Evolutionary conservation across 2,888 invertebrate species (phyloP).

Genomic region (Netelia melanura): DNA sequence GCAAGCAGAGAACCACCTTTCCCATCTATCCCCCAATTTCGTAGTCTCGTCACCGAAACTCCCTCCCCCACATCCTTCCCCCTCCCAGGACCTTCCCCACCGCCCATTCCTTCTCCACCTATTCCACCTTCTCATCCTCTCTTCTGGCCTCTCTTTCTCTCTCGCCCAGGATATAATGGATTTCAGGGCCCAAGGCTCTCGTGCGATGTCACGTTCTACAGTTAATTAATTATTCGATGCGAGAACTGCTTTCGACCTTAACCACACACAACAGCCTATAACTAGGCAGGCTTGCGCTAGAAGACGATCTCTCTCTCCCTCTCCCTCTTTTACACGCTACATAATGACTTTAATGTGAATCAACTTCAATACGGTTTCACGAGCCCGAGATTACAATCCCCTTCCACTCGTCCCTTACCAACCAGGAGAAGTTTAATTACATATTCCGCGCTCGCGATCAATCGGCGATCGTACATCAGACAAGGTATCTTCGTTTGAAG

Average conservation of each 20-base stretch:
- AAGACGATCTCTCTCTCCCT: neutral
- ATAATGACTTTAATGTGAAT: conserved; percentile 22
- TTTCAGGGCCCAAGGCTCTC: conserved; percentile 56
- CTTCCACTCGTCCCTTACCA: neutral
- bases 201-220: conserved; percentile 54
- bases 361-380: conserved; percentile 10
- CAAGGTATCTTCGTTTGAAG: neutral
- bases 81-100: no score
- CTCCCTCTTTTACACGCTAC: neutral
- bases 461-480: neutral
- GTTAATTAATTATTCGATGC: conserved; percentile 61
- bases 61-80: neutral
- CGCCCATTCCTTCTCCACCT: no score
- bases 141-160: neutral
- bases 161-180: conserved; percentile 51
- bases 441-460: neutral
- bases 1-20: neutral
- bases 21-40: conserved; percentile 54
- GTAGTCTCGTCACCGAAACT: conserved; percentile 55
- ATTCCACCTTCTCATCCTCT: no score
- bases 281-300: no score
- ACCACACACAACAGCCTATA: conserved; percentile 26
- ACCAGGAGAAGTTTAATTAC: conserved; percentile 7
- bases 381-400: neutral
- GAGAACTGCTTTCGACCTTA: conserved; percentile 51